Conservation (phyloP, 2,888 invertebrate genomes). For the Theretra japonica region DNA sequence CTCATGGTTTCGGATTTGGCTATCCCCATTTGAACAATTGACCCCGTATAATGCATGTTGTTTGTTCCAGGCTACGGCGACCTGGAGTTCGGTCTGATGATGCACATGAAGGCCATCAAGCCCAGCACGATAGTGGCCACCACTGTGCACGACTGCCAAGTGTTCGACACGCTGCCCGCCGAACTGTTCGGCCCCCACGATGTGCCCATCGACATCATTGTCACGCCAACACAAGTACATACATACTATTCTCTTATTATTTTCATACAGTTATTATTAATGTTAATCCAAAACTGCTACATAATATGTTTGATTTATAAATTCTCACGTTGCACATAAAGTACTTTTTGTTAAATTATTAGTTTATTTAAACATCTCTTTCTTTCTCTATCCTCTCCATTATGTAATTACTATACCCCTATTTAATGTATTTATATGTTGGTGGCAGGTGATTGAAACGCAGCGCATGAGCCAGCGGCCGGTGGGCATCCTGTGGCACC, state of each 20-base stretch:
- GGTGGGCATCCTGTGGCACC: conserved; percentile 90
- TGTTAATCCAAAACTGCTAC: no score
- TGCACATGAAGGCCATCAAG: conserved; percentile 90
- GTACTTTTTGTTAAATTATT: no score
- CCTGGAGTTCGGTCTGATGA: conserved; percentile 92
- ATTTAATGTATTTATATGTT: no score
- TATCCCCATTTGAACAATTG: no score
- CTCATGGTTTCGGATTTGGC: no score
- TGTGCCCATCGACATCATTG: conserved; percentile 93
- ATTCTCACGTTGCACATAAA: no score
- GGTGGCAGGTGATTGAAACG: conserved; percentile 68
- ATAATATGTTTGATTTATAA: no score
- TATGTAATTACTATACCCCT: no score
- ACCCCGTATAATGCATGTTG: no score
- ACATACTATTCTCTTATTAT: background rate
- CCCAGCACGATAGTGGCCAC: conserved; percentile 90
- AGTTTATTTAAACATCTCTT: no score
- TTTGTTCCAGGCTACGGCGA: conserved; percentile 88
- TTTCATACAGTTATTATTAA: no score
- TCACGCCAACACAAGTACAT: conserved; percentile 91
- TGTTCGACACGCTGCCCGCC: conserved; percentile 89
- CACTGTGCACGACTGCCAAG: conserved; percentile 94
- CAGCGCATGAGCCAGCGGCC: conserved; percentile 85
- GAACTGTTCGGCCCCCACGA: conserved; percentile 91
- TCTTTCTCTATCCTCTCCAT: no score